Conservation (phyloP, 2,888 invertebrate species). For the Lepidocyrtinus sp. region DNA sequence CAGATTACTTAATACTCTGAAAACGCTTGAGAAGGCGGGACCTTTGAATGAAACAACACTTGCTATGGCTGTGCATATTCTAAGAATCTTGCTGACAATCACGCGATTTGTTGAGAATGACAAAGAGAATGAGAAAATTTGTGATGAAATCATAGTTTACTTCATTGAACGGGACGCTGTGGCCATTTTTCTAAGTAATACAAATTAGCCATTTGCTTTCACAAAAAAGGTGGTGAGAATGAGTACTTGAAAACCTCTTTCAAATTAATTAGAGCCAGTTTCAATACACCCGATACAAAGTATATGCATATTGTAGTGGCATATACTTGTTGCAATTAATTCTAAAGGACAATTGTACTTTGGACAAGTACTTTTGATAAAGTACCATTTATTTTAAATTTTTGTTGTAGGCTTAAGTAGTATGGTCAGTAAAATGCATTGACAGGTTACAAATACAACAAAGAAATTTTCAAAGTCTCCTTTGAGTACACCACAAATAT, state of each 20-base stretch:
- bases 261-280: conserved; percentile 55
- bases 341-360: no score
- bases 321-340: no score
- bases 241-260: conserved; percentile 26
- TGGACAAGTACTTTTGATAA: no score
- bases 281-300: not conserved
- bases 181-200: conserved; percentile 49
- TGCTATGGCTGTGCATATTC: conserved; percentile 41
- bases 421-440: no score
- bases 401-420: no score
- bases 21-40: conserved; percentile 28
- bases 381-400: no score
- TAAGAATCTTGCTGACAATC: conserved; percentile 41
- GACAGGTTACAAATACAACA: no score
- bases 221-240: conserved; percentile 20
- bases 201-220: conserved; percentile 44
- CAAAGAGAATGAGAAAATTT: conserved; percentile 20
- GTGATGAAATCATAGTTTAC: conserved; percentile 48
- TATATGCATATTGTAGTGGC: no score
- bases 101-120: not conserved
- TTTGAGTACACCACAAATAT: no score
- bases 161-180: conserved; percentile 52
- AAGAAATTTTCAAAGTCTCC: no score
- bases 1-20: conserved; percentile 46
- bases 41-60: conserved; percentile 26